phyloP scores from a whole-genome alignment of 2,888 invertebrate species.

The Hypomecis punctinalis region DNA sequence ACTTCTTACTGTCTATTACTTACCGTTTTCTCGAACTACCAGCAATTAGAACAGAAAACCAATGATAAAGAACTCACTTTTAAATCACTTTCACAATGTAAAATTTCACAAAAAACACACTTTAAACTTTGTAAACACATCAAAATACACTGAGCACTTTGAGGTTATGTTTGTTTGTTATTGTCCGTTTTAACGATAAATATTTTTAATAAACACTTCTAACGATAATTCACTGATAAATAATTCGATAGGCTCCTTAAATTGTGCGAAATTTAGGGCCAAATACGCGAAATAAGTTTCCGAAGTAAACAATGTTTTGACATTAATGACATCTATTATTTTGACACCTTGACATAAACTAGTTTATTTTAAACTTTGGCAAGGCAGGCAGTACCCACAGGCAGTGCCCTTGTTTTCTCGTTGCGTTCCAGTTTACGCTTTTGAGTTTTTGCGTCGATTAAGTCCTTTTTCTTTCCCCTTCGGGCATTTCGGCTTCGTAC shows the following conservation, averaged over 20 bases:
- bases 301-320: conserved; percentile 25
- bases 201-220: conserved; percentile 5
- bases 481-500: no score
- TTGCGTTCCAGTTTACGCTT: no score
- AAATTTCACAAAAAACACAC: conserved; percentile 14
- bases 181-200: conserved; percentile 21
- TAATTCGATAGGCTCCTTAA: neutral
- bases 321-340: conserved; percentile 17
- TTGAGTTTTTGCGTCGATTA: no score
- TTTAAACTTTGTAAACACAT: conserved; percentile 31
- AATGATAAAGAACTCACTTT: conserved; percentile 10
- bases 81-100: conserved; percentile 17
- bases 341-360: conserved; percentile 13
- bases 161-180: conserved; percentile 43
- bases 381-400: no score
- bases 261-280: conserved; percentile 15
- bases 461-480: no score
- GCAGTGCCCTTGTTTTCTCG: no score
- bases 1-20: conserved; percentile 36
- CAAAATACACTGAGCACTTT: conserved; percentile 26
- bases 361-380: neutral
- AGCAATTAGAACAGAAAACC: neutral
- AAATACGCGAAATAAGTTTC: conserved; percentile 18
- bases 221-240: neutral
- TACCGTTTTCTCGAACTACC: conserved; percentile 35